Conservation (phyloP, 2,797 vertebrate genomes). For the Gadopsis bispinosus region DNA sequence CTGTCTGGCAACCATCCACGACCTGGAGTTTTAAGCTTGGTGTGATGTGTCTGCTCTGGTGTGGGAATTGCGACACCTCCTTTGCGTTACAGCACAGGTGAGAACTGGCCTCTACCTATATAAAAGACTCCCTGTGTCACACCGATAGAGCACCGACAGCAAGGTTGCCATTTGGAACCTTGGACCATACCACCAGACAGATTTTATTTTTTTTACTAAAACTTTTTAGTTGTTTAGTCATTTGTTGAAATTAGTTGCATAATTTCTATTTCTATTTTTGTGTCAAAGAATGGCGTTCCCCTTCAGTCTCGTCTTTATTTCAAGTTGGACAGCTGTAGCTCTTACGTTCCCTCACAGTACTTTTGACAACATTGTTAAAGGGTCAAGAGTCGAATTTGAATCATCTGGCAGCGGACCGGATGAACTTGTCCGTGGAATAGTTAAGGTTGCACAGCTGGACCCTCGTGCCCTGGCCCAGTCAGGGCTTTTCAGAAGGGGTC, state of each 20-base stretch:
- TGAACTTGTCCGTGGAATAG: constrained; percentile 71
- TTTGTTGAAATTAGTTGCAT: not conserved
- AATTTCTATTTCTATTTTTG: not conserved
- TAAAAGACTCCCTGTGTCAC: constrained; percentile 59
- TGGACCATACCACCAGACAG: constrained; percentile 72
- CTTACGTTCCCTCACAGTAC: constrained; percentile 70
- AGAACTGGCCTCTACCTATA: constrained; percentile 63
- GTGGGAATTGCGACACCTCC: constrained; percentile 82
- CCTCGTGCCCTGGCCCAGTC: constrained; percentile 65
- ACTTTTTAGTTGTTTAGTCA: not conserved
- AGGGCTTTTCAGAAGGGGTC: constrained; percentile 62
- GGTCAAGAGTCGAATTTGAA: constrained; percentile 66
- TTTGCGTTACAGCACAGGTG: constrained; percentile 64
- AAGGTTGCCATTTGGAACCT: constrained; percentile 82
- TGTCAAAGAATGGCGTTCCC: constrained; percentile 66
- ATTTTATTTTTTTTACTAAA: constrained; percentile 11
- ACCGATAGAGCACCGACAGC: constrained; percentile 75
- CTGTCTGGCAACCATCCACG: constrained; percentile 59
- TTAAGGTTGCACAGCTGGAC: constrained; percentile 79
- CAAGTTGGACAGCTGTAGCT: constrained; percentile 36
- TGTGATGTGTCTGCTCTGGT: constrained; percentile 72
- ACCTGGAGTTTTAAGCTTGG: constrained; percentile 67
- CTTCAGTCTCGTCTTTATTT: constrained; percentile 56
- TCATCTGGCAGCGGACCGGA: constrained; percentile 77
- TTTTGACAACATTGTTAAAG: constrained; percentile 45